Evolutionary conservation across 2,113 vertebrate genomes (phyloP), one percentile per base, ranked within the genome.

Genomic region (Sphyrna mokarran): DNA sequence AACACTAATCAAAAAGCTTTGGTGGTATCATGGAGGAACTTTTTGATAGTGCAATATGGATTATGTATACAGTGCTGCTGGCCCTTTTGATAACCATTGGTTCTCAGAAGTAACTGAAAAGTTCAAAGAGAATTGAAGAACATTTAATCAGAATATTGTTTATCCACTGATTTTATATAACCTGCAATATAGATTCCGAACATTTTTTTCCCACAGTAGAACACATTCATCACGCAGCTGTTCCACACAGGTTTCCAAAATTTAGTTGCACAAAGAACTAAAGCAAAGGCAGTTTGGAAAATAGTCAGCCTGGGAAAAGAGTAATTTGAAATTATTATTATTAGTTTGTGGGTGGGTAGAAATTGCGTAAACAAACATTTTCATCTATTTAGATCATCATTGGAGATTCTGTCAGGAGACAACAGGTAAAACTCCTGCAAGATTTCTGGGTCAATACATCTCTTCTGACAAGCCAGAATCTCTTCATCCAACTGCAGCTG

Each of bases 251-350:
- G 37, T 83, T 22, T 68, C 16, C 22, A 7, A 18, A 66, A 66
- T 93, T 66, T 29, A 93, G 20, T 91, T 91, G 26, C 33, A n/a
- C 3, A 16, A 37, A 22, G 8, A 10, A 93, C 14, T 66, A 66
- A 68, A n/a, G 20, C 90, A 93, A 68, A 66, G n/a, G 90, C 61
- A 37, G 61, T 37, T 66, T 93, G 61, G 90, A 93, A 93, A 93
- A 93, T n/a, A 66, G 58, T 37, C 26, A 93, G 23, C 33, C 58
- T 66, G 37, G 33, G 61, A 61, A 93, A 93, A 93, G 90, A 66
- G 14, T 68, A 6, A 66, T 93, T 40, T 40, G 5, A 43, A 83
- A 83, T 83, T 83, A 83, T 83, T 83, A 40, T 33, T 90, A 61
- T 61, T 90, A 90, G 87, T 16, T 63, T 66, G 90, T 66, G 61